Base-by-base conservation (phyloP, 2,888 invertebrate genomes). In the Teleogryllus oceanicus region DNA sequence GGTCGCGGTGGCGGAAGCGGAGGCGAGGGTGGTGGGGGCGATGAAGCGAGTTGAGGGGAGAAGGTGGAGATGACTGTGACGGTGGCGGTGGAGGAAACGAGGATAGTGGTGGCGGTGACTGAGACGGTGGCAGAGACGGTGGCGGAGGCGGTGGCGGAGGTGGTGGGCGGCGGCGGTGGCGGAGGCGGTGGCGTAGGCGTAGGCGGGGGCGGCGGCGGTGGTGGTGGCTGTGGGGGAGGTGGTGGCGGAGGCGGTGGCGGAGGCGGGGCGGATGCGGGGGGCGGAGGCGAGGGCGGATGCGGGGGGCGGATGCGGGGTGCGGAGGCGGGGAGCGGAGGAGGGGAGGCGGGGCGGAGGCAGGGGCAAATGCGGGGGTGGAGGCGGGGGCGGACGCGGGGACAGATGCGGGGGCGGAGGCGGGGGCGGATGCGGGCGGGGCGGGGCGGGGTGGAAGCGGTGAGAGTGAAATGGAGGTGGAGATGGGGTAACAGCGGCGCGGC, bases 31-130 rank as follows among this genome's bases (percentile, higher is more conserved):
- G 2, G 62, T n/a, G 62, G 4, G 8, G n/a, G 4, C 5, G 62
- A 0, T 8, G 62, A 5, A 1, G 8, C 37, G 37, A 37, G 8
- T 0, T 3, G 62, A 0, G 0, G 16, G 16, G 8, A 0, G 13
- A 8, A 5, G 16, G 16, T 11, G 16, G 62, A 16, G 12, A 16
- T n/a, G 16, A 1, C 0, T 4, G 37, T 8, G 62, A 8, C 62
- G 62, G 62, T 16, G 16, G 62, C 16, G 16, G n/a, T 0, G 4
- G 2, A 2, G 62, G 0, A 2, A 2, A 4, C 4, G 18, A 10
- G 4, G 62, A 2, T 2, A 5, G 62, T 8, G 16, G 62, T 0
- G 62, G 18, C 2, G 2, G 24, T 3, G 24, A 2, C 62, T 2
- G 62, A 18, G 18, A 2, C 24, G 24, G 2, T 3, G 24, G 24